Evolutionary conservation across 2,888 invertebrate species (phyloP), one percentile per base, ranked within the genome.

Genomic region (Campaea margaritaria): DNA sequence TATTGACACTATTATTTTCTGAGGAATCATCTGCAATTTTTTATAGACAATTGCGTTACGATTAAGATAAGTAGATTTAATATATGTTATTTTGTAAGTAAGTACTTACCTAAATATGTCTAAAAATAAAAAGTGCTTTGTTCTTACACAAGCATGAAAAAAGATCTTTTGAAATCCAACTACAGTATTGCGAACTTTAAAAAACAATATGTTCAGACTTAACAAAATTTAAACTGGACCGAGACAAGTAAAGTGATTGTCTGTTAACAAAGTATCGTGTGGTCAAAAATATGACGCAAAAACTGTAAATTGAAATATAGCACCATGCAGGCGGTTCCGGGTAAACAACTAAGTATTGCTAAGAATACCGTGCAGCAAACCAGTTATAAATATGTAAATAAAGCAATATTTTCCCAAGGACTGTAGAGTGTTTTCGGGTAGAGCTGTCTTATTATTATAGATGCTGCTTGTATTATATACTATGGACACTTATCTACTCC

Each of bases 161-260:
- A 42, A 41, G 10, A 3, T 47, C 4, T 27, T 46, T 47, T 51
- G 41, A 36, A 46, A 28, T 10, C 21, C 10, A 52, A 27, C 47
- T 39, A 44, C 48, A 61, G 48, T 46, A 50, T 65, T 70, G 59
- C 58, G 43, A 62, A 65, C 65, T 68, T 62, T 16, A 57, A 34
- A 67, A 69, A 64, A 72, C 70, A 48, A 55, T 65, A 64, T 64
- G 61, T 58, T 53, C 21, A 15, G 53, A 36, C n/a, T 34, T 31
- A 3, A 3, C 8, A 31, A 31, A 36, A 36, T 11, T 39, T 51
- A 46, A 50, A 42, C 45, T 31, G 50, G 43, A 49, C 39, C 47
- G 49, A 39, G 53, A 31, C 47, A 28, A 13, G 12, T 21, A 3
- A 3, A 21, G 31, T 28, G 11, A 50, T 65, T 61, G 62, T 64